Base-by-base conservation (phyloP, 2,113 vertebrate genomes). In the Felis chaus region DNA sequence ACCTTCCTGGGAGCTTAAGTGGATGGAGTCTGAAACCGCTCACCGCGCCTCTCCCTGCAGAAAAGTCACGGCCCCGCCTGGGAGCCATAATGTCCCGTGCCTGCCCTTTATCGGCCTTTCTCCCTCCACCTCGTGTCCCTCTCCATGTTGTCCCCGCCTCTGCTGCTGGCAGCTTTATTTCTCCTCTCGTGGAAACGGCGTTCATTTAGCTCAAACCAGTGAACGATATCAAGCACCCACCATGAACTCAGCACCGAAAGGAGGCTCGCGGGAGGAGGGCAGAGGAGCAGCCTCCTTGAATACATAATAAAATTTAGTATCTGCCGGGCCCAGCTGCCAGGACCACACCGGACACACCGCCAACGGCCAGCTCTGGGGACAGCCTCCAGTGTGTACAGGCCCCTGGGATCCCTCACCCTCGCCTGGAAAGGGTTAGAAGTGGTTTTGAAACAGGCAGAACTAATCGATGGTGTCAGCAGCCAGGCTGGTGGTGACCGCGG, bases 401-500 rank as follows among this genome's bases (percentile, higher is more conserved):
- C 31, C 15, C 3, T 0, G 10, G 50, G 41, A 18, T 1, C 33
- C 69, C 57, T 33, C 73, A 0, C 4, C 21, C 25, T 33, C 79
- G 1, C 4, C 21, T 31, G n/a, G 31, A 57, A 36, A 61, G 45
- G 50, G 4, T 19, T 15, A 48, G 29, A 63, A 45, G 33, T n/a
- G 23, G 68, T 41, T 73, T 85, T 31, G n/a, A 71, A 90, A 69
- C 36, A 36, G 48, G 76, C n/a, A 36, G 18, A 19, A 39, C 31
- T 57, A 2, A 27, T 50, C 0, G 0, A 1, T 6, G 50, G 61
- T 27, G 29, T 48, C 12, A 50, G 76, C 15, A 10, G 29, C 79
- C 57, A 3, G 53, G 55, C 18, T 16, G 29, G 29, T 0, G 53
- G 27, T 19, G 15, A 41, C 45, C 8, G 0, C 1, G 14, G n/a